Evolutionary conservation across 2,113 vertebrate species (phyloP).

Genomic region (Petroica traversi): DNA sequence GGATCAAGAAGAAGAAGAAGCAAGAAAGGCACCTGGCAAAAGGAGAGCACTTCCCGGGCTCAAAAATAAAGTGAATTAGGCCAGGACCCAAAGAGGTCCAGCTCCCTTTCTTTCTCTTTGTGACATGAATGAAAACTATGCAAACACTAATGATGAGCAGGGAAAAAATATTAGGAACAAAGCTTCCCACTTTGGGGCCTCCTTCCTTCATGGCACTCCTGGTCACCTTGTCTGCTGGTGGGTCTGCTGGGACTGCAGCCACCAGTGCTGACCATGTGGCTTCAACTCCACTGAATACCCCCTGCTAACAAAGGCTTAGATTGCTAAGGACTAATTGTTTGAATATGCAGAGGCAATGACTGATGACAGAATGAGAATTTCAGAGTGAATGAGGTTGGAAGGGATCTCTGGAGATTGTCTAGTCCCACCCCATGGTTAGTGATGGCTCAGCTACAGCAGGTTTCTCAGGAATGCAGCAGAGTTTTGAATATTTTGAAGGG

Average conservation of each 20-base stretch:
- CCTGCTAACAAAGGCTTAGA: not conserved
- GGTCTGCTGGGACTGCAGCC: not conserved
- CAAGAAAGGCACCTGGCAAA: not conserved
- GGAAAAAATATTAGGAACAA: not conserved
- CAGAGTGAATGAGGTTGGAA: not conserved
- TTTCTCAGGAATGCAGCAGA: not conserved
- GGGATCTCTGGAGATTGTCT: not conserved
- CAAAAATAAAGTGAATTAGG: not conserved
- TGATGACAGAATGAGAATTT: not conserved
- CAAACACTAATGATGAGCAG: not conserved
- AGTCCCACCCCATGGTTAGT: not conserved
- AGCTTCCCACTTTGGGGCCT: not conserved
- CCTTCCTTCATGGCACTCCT: not conserved
- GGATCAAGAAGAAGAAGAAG: not conserved
- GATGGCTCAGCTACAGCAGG: not conserved
- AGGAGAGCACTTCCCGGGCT: not conserved
- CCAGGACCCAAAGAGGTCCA: not conserved
- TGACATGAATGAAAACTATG: not conserved
- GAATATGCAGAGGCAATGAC: not conserved
- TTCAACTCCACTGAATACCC: not conserved
- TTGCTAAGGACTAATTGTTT: not conserved
- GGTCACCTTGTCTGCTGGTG: not conserved
- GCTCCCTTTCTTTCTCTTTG: not conserved
- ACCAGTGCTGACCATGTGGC: not conserved
- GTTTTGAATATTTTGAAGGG: not conserved